Base-by-base conservation (phyloP, 2,797 vertebrate species). In the Molossus alvarezi region DNA sequence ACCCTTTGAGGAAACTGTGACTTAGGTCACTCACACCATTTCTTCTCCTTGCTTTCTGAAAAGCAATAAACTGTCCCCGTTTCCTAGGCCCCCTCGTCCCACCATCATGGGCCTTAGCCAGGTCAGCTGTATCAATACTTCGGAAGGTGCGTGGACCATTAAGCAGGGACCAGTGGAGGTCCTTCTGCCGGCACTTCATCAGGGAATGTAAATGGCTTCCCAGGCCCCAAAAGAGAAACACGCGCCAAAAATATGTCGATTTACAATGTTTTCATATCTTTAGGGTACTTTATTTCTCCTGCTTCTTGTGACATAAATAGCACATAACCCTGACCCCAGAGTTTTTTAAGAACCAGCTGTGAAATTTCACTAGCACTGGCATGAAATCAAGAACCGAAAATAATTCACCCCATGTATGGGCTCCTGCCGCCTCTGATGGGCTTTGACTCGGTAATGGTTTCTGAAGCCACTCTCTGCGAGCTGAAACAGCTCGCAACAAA, bases 261-360 rank as follows among this genome's bases (percentile, higher is more conserved):
- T 96, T 94, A 95, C 75, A 96, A 97, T 91, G 88, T 88, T 95
- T 97, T 97, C 71, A 58, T 96, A 97, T 96, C 90, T 95, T 93
- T 60, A 90, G 75, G 88, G 86, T 88, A 93, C 95, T 97, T 96
- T 94, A 94, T 95, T 87, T 94, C 93, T 97, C 64, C 73, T 83
- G 77, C 62, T 94, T 95, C 90, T 95, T 95, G 73, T 80, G 77
- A 96, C 94, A 96, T 88, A 96, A 97, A 96, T 93, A 96, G 95
- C 73, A 18, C n/a, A 80, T 67, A 95, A 95, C 69, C 82, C 82
- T 55, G 82, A 90, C 91, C 87, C 65, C 1, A 6, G 55, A 71
- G 82, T 72, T 95, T 95, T 96, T 94, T 88, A 96, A 96, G 95
- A 97, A 95, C 94, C 96, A 96, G 96, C 96, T 98, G 96, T 94